Conservation (phyloP, 2,113 vertebrate genomes). For the Nannospalax galili region DNA sequence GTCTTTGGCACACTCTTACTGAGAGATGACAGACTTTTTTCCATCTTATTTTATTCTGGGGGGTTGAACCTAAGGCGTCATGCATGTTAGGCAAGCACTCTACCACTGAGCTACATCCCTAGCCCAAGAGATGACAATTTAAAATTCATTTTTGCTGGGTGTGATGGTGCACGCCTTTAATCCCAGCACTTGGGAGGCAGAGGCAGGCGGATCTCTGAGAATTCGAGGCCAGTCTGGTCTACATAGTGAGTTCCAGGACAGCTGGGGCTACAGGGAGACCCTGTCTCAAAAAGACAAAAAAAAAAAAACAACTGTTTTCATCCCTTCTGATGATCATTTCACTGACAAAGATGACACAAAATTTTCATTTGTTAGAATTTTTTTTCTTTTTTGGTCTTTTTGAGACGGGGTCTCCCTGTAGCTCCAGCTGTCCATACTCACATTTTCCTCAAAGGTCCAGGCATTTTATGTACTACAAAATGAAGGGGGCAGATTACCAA, state of each 20-base stretch:
- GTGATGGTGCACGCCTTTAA: no score
- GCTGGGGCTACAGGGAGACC: no score
- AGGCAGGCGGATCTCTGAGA: no score
- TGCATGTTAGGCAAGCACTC: neutral
- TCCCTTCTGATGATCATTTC: slow-evolving; percentile 42
- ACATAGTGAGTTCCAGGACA: no score
- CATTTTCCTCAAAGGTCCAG: slow-evolving; percentile 47
- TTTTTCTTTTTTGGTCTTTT: no score
- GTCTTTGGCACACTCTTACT: neutral
- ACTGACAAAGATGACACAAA: neutral
- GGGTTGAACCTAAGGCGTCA: neutral
- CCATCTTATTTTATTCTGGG: neutral
- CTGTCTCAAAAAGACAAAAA: no score
- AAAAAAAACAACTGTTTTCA: no score
- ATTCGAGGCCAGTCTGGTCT: no score
- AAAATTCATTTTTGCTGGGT: slow-evolving; percentile 40
- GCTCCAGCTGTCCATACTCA: neutral
- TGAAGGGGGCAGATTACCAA: slow-evolving; percentile 33
- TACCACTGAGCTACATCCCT: neutral
- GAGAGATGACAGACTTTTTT: neutral
- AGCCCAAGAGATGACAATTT: neutral
- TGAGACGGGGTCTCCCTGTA: no score
- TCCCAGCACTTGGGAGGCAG: no score
- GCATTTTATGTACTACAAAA: slow-evolving; percentile 23
- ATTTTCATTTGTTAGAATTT: neutral